A percentile compares a stretch with the other conserved stretches of the same genome.
These are phyloP conservation scores for Mormyrus lacerda DNA, from an alignment of 2,113 vertebrate species.

Conservation along the genomic window DNA sequence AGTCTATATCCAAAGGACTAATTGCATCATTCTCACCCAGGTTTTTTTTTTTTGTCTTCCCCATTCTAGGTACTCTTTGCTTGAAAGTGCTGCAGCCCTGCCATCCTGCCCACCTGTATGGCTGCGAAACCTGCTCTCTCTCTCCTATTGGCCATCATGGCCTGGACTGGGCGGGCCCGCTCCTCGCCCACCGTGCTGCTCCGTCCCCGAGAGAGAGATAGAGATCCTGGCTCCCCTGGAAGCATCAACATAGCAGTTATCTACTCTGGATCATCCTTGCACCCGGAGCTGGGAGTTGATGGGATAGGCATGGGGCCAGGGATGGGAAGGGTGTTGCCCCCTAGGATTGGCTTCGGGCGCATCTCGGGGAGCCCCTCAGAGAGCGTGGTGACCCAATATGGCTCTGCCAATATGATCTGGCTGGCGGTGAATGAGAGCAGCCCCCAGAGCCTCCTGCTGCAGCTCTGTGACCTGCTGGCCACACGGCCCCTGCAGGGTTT, in stretches of 20 bases:
- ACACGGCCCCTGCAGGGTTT: slow-evolving; percentile 84
- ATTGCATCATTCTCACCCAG: neutral
- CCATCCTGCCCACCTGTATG: slow-evolving; percentile 53
- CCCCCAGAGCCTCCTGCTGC: slow-evolving; percentile 80
- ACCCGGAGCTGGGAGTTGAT: slow-evolving; percentile 61
- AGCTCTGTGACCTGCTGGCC: slow-evolving; percentile 85
- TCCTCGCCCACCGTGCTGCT: slow-evolving; percentile 65
- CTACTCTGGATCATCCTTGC: slow-evolving; percentile 69
- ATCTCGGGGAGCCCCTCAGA: slow-evolving; percentile 32
- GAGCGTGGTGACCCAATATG: slow-evolving; percentile 69
- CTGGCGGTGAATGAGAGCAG: slow-evolving; percentile 85
- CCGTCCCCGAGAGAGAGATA: slow-evolving; percentile 70
- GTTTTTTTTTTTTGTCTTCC: neutral
- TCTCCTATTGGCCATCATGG: slow-evolving; percentile 66
- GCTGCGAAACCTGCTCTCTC: slow-evolving; percentile 63
- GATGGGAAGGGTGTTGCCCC: slow-evolving; percentile 58
- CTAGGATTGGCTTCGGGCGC: slow-evolving; percentile 37
- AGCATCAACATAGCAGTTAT: slow-evolving; percentile 71
- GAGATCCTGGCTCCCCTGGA: slow-evolving; percentile 58
- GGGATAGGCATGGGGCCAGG: slow-evolving; percentile 38
- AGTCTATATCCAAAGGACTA: slow-evolving; percentile 29
- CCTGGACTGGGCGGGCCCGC: slow-evolving; percentile 66
- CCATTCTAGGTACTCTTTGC: slow-evolving; percentile 6
- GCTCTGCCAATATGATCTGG: slow-evolving; percentile 75
- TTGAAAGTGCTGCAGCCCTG: slow-evolving; percentile 12